A percentile compares a stretch with the other conserved stretches of the same genome.
Conservation (phyloP, 2,113 vertebrate species). For the Baryphthengus martii region DNA sequence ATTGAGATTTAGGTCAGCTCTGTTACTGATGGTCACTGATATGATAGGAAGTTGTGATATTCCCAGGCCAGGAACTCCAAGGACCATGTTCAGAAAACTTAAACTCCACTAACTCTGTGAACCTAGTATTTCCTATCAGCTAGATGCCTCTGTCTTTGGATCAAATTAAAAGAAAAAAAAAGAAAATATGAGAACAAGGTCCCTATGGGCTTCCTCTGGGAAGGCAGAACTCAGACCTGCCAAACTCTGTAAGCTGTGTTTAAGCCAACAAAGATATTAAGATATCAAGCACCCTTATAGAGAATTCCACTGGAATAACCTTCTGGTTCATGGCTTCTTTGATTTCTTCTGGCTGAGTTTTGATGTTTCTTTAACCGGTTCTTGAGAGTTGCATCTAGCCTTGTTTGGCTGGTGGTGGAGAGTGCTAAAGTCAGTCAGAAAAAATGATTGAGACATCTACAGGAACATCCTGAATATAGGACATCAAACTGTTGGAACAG, state of each 20-base stretch:
- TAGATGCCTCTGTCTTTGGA: not conserved
- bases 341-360: not conserved
- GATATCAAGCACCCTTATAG: not conserved
- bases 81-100: not conserved
- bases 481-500: no score
- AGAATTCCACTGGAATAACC: not conserved
- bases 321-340: not conserved
- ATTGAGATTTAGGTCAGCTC: not conserved
- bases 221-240: not conserved
- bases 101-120: not conserved
- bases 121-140: not conserved
- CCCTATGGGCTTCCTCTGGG: not conserved
- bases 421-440: not conserved
- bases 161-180: not conserved
- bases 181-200: not conserved
- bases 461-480: no score
- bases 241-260: not conserved
- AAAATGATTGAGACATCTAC: no score
- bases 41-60: not conserved
- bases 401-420: not conserved
- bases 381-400: not conserved
- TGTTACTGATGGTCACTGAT: not conserved
- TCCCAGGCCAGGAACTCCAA: not conserved
- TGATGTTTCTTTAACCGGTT: not conserved
- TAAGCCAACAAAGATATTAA: not conserved